Percentiles rank a stretch among this genome's conserved stretches.
These are phyloP conservation scores for Netelia inedita DNA, from an alignment of 2,888 invertebrate genomes.

Conservation along the genomic window DNA sequence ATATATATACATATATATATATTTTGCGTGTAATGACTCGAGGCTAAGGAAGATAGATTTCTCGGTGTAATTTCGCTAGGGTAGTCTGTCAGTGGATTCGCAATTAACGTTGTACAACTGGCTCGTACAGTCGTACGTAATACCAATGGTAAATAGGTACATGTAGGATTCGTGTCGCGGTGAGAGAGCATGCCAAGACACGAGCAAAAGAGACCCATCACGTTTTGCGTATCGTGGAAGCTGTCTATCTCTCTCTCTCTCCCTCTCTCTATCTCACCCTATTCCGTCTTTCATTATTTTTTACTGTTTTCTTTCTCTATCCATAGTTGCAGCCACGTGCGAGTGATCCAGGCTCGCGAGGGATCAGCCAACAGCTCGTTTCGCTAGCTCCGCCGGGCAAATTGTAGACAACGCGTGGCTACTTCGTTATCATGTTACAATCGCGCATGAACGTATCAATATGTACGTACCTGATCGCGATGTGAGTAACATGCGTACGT, in stretches of 20 bases:
- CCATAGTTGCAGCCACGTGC: slow-evolving; percentile 41
- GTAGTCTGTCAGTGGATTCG: slow-evolving; percentile 49
- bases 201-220: slow-evolving; percentile 23
- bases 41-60: slow-evolving; percentile 37
- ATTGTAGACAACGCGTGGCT: slow-evolving; percentile 53
- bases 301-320: background rate
- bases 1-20: slow-evolving; percentile 21
- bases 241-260: slow-evolving; percentile 25
- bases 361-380: slow-evolving; percentile 52
- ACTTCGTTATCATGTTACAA: slow-evolving; percentile 65
- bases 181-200: slow-evolving; percentile 28
- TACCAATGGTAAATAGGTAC: slow-evolving; percentile 47
- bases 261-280: background rate
- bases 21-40: slow-evolving; percentile 45
- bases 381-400: slow-evolving; percentile 44
- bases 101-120: slow-evolving; percentile 62
- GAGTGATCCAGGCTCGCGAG: slow-evolving; percentile 42
- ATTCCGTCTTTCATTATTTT: background rate
- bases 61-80: slow-evolving; percentile 43
- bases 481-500: slow-evolving; percentile 53
- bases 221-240: slow-evolving; percentile 47
- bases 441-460: slow-evolving; percentile 44
- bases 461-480: slow-evolving; percentile 53
- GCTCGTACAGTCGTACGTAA: slow-evolving; percentile 43
- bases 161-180: slow-evolving; percentile 34